phyloP scores from a whole-genome alignment of 2,888 invertebrate species.

The Mythimna pallens region DNA sequence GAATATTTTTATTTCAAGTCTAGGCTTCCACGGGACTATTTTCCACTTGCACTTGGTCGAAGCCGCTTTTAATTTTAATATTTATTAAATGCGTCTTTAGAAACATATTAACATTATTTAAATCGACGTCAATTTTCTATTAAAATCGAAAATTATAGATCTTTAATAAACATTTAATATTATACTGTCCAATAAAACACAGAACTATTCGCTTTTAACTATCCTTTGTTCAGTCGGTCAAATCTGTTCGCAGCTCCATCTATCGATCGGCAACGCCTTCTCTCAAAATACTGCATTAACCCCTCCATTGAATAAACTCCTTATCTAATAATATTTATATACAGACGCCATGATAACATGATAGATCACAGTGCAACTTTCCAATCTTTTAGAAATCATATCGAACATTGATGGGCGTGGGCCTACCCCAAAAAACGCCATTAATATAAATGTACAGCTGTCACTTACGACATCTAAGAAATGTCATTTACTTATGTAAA shows the following conservation, averaged over 20 bases:
- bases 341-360: neutral
- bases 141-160: neutral
- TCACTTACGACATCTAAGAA: neutral
- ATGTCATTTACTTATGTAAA: neutral
- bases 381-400: constrained; percentile 29
- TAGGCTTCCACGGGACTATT: too few relatives aligned
- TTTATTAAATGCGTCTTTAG: neutral
- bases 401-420: constrained; percentile 22
- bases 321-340: neutral
- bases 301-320: neutral
- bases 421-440: neutral
- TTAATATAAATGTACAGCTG: neutral
- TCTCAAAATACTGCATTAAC: constrained; percentile 24
- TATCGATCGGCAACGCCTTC: constrained; percentile 17
- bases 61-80: too few relatives aligned
- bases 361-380: constrained; percentile 1
- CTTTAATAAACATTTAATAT: neutral
- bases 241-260: neutral
- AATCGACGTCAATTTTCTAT: neutral
- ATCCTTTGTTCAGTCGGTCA: constrained; percentile 19
- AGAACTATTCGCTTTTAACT: neutral
- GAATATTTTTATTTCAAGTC: too few relatives aligned
- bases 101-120: neutral
- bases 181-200: neutral
- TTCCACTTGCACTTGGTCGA: too few relatives aligned